Evolutionary conservation across 2,113 vertebrate genomes (phyloP), one percentile per base, ranked within the genome.

Genomic region (Indicator indicator): DNA sequence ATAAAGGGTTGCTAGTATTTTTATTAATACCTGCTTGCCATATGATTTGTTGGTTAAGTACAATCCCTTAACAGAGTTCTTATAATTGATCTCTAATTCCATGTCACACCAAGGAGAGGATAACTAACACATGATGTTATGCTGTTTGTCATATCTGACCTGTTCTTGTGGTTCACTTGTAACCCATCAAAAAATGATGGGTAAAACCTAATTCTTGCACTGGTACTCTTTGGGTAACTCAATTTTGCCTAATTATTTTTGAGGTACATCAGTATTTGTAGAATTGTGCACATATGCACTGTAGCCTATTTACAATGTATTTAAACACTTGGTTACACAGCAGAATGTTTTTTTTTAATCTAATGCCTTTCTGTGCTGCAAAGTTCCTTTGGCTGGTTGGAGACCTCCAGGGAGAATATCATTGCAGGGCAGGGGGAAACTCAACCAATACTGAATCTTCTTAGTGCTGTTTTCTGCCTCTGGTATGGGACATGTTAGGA

Each of bases 261-360:
- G 38, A 77, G 60, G 21, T 63, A 12, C 63, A 42, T 70, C 73
- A 85, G 16, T 76, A 38, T 48, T 74, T 30, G 69, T 27, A 69
- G 42, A 4, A 30, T 27, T 70, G 28, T 79, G 50, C 70, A 78
- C 5, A 14, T 12, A 62, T 86, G 55, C n/a, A 20, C 42, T 1
- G 0, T 48, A 92, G 72, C 81, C 91, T 87, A 33, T 50, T 86
- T 82, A 32, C 30, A 80, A 27, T 26, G 28, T 88, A 3, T 89
- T 93, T 92, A 85, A 88, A 54, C 83, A 74, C 42, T 68, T 83
- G 86, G 77, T 93, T 92, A 76, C 77, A 63, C 89, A 83, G 71
- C 74, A 86, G 81, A 87, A 84, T 1, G 1, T 12, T 92, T 92
- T 93, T 36, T 36, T 93, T 65, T 55, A 54, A 54, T 72, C 58